Conservation (phyloP, 2,113 vertebrate genomes). For the Oncorhynchus tshawytscha region DNA sequence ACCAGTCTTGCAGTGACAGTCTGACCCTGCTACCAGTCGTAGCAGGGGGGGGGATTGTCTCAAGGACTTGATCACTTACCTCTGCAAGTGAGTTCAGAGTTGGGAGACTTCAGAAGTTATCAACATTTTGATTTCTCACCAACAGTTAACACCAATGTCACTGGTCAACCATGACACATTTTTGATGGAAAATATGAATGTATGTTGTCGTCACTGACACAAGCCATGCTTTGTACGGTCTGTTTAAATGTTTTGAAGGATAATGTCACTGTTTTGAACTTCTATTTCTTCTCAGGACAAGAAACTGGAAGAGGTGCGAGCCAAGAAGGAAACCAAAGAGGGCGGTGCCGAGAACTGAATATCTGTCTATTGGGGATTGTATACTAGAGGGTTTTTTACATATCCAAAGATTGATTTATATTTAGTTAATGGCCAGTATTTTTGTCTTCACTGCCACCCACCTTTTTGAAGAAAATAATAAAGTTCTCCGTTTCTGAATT, state of each 20-base stretch:
- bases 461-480: constrained; percentile 61
- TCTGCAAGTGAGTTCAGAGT: too few relatives aligned
- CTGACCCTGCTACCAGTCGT: background rate
- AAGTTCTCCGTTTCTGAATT: constrained; percentile 51
- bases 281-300: constrained; percentile 79
- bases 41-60: too few relatives aligned
- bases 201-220: too few relatives aligned
- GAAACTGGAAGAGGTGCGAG: constrained; percentile 93
- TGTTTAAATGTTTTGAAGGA: too few relatives aligned
- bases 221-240: too few relatives aligned
- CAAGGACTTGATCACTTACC: too few relatives aligned
- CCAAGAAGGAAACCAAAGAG: constrained; percentile 97
- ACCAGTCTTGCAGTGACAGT: background rate
- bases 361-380: constrained; percentile 60
- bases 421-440: constrained; percentile 66
- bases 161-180: too few relatives aligned
- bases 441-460: constrained; percentile 58
- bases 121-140: too few relatives aligned
- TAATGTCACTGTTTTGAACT: background rate
- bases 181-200: too few relatives aligned
- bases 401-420: constrained; percentile 88
- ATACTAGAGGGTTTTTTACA: constrained; percentile 75
- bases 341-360: constrained; percentile 67
- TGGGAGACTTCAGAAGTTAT: too few relatives aligned
- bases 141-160: too few relatives aligned